Evolutionary conservation across 2,113 vertebrate species (phyloP).

Genomic region (Colistium nudipinnis): DNA sequence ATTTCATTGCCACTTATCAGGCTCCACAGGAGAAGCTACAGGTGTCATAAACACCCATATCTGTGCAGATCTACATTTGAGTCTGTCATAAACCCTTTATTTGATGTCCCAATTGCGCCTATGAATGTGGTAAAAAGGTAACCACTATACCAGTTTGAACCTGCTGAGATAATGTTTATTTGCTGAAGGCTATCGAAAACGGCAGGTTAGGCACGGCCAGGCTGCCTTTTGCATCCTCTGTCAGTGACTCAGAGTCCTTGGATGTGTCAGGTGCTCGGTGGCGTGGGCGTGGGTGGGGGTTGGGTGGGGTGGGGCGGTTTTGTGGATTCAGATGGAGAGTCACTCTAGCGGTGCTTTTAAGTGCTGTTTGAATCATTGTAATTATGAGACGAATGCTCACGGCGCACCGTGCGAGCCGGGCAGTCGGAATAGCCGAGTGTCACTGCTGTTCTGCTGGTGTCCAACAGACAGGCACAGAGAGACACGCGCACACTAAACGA

Average conservation of each 20-base stretch:
- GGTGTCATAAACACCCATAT: background rate
- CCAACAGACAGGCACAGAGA: background rate
- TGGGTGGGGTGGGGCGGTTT: background rate
- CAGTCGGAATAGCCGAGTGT: conserved; percentile 35
- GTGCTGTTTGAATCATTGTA: conserved; percentile 45
- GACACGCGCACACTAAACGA: background rate
- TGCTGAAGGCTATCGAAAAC: background rate
- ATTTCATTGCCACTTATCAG: background rate
- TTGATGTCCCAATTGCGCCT: background rate
- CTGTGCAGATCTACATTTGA: background rate
- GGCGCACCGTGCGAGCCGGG: conserved; percentile 27
- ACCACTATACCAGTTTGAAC: background rate
- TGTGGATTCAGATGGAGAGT: conserved; percentile 34
- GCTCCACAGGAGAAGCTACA: too few relatives aligned
- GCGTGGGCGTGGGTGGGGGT: background rate
- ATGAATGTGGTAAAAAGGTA: background rate
- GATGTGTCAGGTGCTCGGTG: conserved; percentile 27
- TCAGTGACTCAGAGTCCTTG: conserved; percentile 33
- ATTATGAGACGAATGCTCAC: conserved; percentile 32
- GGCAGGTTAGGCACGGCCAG: background rate
- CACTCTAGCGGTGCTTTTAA: conserved; percentile 33
- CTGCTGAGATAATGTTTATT: background rate
- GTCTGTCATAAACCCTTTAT: background rate
- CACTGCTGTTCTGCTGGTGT: conserved; percentile 16
- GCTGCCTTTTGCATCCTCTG: conserved; percentile 8